Conservation (phyloP, 1,140 invertebrate species). For the Homalodisca vitripennis region DNA sequence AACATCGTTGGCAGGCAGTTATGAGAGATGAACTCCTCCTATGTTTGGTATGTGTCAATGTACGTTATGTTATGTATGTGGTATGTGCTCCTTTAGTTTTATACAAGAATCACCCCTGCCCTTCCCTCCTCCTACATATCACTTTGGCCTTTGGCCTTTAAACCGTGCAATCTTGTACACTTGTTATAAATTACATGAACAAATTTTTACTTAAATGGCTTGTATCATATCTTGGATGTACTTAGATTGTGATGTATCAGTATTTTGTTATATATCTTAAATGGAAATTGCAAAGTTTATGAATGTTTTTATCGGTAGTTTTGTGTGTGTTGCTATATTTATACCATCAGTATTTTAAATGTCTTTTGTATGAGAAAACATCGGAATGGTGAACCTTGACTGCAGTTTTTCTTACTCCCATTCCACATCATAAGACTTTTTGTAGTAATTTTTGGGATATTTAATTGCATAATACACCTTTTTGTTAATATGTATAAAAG, state of each 20-base stretch:
- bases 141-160: not conserved
- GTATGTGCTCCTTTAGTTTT: not conserved
- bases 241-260: slow-evolving; percentile 20
- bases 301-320: not conserved
- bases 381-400: not conserved
- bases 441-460: not conserved
- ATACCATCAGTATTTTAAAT: not conserved
- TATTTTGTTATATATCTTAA: slow-evolving; percentile 24
- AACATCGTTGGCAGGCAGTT: too few relatives aligned
- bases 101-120: not conserved
- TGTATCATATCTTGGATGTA: slow-evolving; percentile 12
- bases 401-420: too few relatives aligned
- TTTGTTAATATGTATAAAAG: not conserved
- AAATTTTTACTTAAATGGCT: slow-evolving; percentile 17
- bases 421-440: not conserved
- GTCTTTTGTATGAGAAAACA: not conserved
- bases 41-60: not conserved
- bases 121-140: slow-evolving; percentile 8
- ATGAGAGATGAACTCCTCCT: too few relatives aligned
- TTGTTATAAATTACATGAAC: slow-evolving; percentile 7
- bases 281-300: slow-evolving; percentile 9
- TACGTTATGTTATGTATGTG: not conserved
- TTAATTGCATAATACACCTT: not conserved
- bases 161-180: slow-evolving; percentile 8
- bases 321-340: not conserved